A percentile compares a stretch with the other conserved stretches of the same genome.
These are phyloP conservation scores for Lichenostomus cassidix DNA, from an alignment of 2,113 vertebrate species.

Conservation along the genomic window DNA sequence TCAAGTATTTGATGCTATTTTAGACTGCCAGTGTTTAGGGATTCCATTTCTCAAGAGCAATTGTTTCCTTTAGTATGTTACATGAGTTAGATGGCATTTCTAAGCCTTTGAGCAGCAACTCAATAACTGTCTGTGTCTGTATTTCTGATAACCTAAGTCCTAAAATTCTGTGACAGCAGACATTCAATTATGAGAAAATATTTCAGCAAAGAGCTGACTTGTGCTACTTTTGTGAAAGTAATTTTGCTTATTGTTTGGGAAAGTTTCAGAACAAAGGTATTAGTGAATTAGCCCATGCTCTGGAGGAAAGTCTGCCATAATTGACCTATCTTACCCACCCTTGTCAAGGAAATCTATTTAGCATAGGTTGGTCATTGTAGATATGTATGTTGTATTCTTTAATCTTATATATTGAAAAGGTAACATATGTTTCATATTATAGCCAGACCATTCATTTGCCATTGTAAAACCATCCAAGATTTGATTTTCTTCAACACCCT, in stretches of 20 bases:
- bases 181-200: not conserved
- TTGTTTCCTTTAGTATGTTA: not conserved
- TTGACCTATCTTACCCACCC: not conserved
- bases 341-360: not conserved
- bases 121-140: not conserved
- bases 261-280: not conserved
- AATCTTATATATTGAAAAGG: not conserved
- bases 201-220: not conserved
- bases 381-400: not conserved
- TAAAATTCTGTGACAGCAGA: not conserved
- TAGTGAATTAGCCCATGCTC: not conserved
- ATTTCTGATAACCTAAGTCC: not conserved
- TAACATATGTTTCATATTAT: not conserved
- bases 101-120: not conserved
- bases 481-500: not conserved
- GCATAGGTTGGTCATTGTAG: not conserved
- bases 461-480: not conserved
- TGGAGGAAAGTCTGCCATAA: not conserved
- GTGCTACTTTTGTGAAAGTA: not conserved
- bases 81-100: not conserved
- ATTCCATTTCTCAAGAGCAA: constrained; percentile 14
- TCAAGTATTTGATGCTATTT: not conserved
- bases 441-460: not conserved
- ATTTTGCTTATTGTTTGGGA: not conserved
- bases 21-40: not conserved